Evolutionary conservation across 2,888 invertebrate genomes (phyloP), one percentile per base, ranked within the genome.

Genomic region (Phortica magna): DNA sequence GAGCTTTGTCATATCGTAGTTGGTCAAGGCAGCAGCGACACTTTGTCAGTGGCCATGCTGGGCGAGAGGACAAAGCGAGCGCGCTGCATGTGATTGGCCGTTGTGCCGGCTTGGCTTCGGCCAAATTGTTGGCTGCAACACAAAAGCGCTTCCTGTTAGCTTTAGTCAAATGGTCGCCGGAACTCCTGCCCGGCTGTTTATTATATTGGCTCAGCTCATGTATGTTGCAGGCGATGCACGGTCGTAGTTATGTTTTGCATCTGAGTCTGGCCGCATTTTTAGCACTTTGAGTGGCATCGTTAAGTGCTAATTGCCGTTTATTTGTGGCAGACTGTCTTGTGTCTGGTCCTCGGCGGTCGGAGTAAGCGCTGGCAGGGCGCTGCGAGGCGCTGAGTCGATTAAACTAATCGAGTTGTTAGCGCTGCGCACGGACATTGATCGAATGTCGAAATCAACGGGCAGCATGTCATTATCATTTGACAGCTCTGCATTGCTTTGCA

Each of bases 291-390:
- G 57, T 2, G 5, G 22, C 19, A 53, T 81, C 83, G 79, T 82
- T 83, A 77, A 80, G 85, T 81, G 83, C 84, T 84, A 87, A 87
- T 87, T 85, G 83, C 80, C 79, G 78, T 80, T 82, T 83, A 81
- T 82, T 82, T 81, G 80, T 79, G 80, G 74, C 78, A 77, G 31
- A 22, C 39, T 64, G 19, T 64, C 7, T 14, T 12, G 39, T 12
- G 64, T 31, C 31, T 31, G 31, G 2, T 2, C 31, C 31, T 31
- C 1, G 31, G 31, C 2, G 12, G 57, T 57, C 57, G 5, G 5
- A 31, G 5, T 31, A 31, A 31, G 2, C 31, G 31, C 5, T 31
- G 5, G 31, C 1, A 31, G 5, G 5, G 31, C 2, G 2, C 31
- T 4, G 31, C 5, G 31, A 4, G 31, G 31, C 31, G 7, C 14